These are phyloP conservation scores for Corella eumyota DNA, from an alignment of 23 tunicate species.

Conservation along the genomic window DNA sequence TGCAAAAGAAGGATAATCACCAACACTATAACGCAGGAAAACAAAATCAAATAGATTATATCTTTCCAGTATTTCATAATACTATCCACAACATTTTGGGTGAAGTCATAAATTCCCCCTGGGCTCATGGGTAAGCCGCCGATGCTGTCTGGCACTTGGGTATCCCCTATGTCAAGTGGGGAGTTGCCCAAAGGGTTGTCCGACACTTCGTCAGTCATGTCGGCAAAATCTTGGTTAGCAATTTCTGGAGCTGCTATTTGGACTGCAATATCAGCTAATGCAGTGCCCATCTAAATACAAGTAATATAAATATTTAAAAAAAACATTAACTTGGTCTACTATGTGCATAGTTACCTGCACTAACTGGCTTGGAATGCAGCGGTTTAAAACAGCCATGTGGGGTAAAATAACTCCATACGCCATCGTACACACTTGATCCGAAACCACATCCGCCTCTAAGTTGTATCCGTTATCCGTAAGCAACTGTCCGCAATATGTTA, in stretches of 20 bases:
- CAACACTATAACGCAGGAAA: slow-evolving; percentile 27
- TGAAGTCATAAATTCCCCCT: neutral
- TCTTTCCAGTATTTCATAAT: slow-evolving; percentile 23
- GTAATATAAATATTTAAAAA: neutral
- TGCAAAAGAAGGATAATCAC: slow-evolving; percentile 45
- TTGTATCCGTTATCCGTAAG: slow-evolving; percentile 44
- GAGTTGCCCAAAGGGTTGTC: too few relatives aligned
- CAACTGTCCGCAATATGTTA: slow-evolving; percentile 38
- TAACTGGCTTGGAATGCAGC: slow-evolving; percentile 59
- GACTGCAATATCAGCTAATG: slow-evolving; percentile 6
- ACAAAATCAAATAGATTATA: slow-evolving; percentile 20
- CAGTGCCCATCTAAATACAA: neutral
- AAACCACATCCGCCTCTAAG: slow-evolving; percentile 5
- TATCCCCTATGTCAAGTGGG: neutral
- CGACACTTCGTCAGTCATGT: neutral
- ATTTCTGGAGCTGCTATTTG: too few relatives aligned
- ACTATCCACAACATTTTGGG: slow-evolving; percentile 21
- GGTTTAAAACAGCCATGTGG: slow-evolving; percentile 34
- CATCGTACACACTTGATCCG: slow-evolving; percentile 48
- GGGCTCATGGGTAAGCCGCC: neutral
- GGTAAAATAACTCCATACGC: slow-evolving; percentile 26
- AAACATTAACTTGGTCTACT: neutral
- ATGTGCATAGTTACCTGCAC: slow-evolving; percentile 31
- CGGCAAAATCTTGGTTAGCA: neutral
- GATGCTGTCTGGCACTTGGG: neutral